A percentile compares a stretch with the other conserved stretches of the same genome.
phyloP scores from a whole-genome alignment of 1,140 invertebrate species.

The Megalonaias nervosa region DNA sequence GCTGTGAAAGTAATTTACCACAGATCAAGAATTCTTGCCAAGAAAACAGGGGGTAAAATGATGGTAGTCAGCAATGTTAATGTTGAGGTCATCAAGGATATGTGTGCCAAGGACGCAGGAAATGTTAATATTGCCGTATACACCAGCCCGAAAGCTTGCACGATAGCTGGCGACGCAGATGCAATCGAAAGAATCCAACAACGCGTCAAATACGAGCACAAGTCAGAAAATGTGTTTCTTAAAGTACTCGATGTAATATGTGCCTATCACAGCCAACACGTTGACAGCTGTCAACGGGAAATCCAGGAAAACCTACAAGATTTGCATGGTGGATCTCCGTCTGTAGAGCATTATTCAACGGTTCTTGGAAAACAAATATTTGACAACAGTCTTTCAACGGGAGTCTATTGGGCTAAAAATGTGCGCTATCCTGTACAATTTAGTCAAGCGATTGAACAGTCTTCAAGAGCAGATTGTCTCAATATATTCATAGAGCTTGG shows the following conservation, averaged over 20 bases:
- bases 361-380: conserved; percentile 36
- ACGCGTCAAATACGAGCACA: conserved; percentile 3
- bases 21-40: conserved; percentile 26
- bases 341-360: conserved; percentile 42
- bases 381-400: not conserved
- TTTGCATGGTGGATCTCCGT: conserved; percentile 20
- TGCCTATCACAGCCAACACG: conserved; percentile 58
- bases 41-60: conserved; percentile 37
- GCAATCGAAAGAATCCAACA: conserved; percentile 18
- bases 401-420: conserved; percentile 48
- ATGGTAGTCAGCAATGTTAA: conserved; percentile 32
- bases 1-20: conserved; percentile 42
- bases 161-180: conserved; percentile 36
- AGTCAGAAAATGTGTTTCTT: conserved; percentile 1
- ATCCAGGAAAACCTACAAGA: conserved; percentile 22
- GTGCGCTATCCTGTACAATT: conserved; percentile 45
- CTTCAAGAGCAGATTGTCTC: conserved; percentile 11
- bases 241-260: conserved; percentile 33
- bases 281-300: conserved; percentile 31
- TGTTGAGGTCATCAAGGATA: conserved; percentile 15
- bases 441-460: conserved; percentile 38
- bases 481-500: conserved; percentile 56
- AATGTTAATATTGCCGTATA: conserved; percentile 38
- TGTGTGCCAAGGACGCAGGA: conserved; percentile 20
- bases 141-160: conserved; percentile 29